phyloP scores from a whole-genome alignment of 2,113 vertebrate species.

The Bujurquina vittata region DNA sequence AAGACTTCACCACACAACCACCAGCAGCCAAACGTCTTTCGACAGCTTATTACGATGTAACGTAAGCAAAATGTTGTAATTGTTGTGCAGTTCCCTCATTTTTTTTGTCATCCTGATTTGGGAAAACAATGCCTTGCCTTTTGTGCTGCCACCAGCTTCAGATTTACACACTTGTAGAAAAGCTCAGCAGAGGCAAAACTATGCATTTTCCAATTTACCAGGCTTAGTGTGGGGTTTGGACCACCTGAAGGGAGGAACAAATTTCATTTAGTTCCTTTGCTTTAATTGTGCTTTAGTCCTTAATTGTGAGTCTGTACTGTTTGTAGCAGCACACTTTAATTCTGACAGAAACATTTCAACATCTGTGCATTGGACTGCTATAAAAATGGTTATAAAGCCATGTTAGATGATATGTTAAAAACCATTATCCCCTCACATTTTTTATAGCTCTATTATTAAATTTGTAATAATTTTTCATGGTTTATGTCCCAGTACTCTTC shows the following conservation, averaged over 20 bases:
- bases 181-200: not conserved
- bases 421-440: not conserved
- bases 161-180: not conserved
- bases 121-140: accelerated
- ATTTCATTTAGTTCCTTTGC: not conserved
- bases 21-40: not conserved
- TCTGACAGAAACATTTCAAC: not conserved
- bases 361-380: not conserved
- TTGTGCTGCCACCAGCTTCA: not conserved
- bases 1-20: not conserved
- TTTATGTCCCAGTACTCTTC: not conserved
- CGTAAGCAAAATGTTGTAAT: not conserved
- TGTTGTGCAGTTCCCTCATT: accelerated
- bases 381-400: accelerated
- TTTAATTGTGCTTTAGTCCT: not conserved
- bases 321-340: not conserved
- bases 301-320: not conserved
- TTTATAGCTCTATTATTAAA: not conserved
- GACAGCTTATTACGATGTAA: not conserved
- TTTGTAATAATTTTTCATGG: not conserved
- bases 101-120: not conserved
- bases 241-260: not conserved
- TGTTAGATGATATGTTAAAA: not conserved
- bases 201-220: not conserved
- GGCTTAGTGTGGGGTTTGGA: not conserved